Percentiles rank a stretch among this genome's conserved stretches.
phyloP scores from a whole-genome alignment of 1,140 invertebrate species.

The Neodiprion fabricii region DNA sequence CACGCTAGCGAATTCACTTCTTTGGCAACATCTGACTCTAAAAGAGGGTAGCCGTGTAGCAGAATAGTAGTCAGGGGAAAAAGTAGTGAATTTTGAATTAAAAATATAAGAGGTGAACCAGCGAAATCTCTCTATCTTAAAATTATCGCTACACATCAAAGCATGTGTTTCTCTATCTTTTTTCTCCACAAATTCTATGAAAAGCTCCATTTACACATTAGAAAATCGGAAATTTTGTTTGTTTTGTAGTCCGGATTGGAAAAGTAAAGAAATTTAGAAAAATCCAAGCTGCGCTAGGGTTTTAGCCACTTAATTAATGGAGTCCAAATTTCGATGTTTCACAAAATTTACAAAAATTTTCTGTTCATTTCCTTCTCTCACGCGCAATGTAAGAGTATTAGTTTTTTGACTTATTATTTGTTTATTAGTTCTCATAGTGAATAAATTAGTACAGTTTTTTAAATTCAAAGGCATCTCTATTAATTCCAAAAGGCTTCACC shows the following conservation, averaged over 20 bases:
- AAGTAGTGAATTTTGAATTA: neutral
- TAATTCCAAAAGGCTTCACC: slow-evolving; percentile 4
- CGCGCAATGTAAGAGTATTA: slow-evolving; percentile 13
- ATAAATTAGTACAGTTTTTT: too few species aligned
- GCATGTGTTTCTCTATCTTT: too few species aligned
- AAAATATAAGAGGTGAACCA: neutral
- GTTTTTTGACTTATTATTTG: too few species aligned
- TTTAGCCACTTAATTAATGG: too few species aligned
- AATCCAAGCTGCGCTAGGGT: too few species aligned
- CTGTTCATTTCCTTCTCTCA: slow-evolving; percentile 20
- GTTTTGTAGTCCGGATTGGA: neutral
- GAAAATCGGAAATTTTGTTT: neutral
- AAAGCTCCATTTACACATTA: neutral
- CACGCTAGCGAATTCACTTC: neutral
- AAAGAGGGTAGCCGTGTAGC: neutral
- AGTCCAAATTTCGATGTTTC: too few species aligned
- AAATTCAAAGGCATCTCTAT: too few species aligned
- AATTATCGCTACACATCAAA: neutral
- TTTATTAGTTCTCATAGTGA: too few species aligned
- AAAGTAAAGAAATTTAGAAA: neutral
- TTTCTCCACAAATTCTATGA: neutral
- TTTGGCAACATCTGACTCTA: neutral
- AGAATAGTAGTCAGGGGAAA: neutral
- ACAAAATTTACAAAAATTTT: slow-evolving; percentile 13
- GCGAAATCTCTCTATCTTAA: neutral